A percentile compares a stretch with the other conserved stretches of the same genome.
phyloP scores from a whole-genome alignment of 2,113 vertebrate species.

The Trogon surrucura region DNA sequence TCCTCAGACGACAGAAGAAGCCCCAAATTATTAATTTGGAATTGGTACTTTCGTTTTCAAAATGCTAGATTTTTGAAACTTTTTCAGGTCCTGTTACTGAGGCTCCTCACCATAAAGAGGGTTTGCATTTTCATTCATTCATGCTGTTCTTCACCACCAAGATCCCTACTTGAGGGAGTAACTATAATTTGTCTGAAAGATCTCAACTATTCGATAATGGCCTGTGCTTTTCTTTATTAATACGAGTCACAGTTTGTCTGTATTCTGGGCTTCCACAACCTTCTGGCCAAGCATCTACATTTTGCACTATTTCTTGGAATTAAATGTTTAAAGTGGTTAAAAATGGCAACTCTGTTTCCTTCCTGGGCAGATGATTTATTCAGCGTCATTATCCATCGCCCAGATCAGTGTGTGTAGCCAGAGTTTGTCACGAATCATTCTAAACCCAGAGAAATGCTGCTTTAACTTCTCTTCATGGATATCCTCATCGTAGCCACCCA shows the following conservation, averaged over 20 bases:
- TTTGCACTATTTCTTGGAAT: neutral
- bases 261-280: neutral
- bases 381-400: neutral
- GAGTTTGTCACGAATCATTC: neutral
- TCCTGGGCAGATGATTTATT: constrained; percentile 3
- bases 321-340: neutral
- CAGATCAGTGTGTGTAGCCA: neutral
- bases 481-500: neutral
- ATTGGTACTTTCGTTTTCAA: neutral
- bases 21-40: neutral
- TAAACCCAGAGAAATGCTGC: neutral
- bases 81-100: neutral
- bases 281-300: neutral
- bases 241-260: neutral
- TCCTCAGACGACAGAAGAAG: neutral
- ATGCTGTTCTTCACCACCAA: neutral
- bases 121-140: neutral
- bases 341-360: neutral
- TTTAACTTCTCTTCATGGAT: neutral
- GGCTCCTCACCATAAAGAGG: neutral
- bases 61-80: neutral
- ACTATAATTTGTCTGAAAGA: neutral
- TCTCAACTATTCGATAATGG: neutral
- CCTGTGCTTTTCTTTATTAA: neutral
- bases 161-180: neutral